A percentile compares a stretch with the other conserved stretches of the same genome.
phyloP scores from a whole-genome alignment of 2,888 invertebrate species.

The Oscheius sp. region DNA sequence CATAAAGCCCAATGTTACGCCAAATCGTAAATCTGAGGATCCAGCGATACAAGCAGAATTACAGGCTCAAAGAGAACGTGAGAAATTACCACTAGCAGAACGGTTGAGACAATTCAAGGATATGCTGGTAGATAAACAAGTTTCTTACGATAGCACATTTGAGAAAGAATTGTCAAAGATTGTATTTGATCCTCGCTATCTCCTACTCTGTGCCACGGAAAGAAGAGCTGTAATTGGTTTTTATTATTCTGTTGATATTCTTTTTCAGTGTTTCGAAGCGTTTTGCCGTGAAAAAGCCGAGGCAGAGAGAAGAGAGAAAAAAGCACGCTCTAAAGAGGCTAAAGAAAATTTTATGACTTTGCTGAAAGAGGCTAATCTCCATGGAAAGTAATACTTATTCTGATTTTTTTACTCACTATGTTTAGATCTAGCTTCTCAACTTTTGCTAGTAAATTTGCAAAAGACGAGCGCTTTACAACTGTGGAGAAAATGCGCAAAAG shows the following conservation, averaged over 20 bases:
- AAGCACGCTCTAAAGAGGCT: constrained; percentile 88
- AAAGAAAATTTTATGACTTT: constrained; percentile 88
- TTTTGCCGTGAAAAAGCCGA: constrained; percentile 97
- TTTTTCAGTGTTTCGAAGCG: constrained; percentile 77
- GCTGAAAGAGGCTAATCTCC: constrained; percentile 88
- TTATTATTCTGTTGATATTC: neutral
- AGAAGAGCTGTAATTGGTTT: constrained; percentile 76
- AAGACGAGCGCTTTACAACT: constrained; percentile 93
- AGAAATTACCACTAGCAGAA: constrained; percentile 86
- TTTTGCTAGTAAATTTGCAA: constrained; percentile 89
- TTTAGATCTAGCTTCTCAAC: constrained; percentile 92
- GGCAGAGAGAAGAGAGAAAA: constrained; percentile 95
- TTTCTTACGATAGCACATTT: constrained; percentile 98
- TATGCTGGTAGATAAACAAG: constrained; percentile 89
- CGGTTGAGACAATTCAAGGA: constrained; percentile 92
- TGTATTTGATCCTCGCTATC: constrained; percentile 96
- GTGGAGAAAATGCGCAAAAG: constrained; percentile 93
- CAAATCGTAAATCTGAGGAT: too few species aligned
- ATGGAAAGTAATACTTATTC: constrained; percentile 86
- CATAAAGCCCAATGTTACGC: too few species aligned
- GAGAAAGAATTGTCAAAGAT: constrained; percentile 99
- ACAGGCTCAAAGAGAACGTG: constrained; percentile 89
- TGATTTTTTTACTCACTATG: neutral
- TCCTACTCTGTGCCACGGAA: constrained; percentile 93
- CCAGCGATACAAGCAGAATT: constrained; percentile 92